Percentiles rank a stretch among this genome's conserved stretches.
phyloP scores from a whole-genome alignment of 2,797 vertebrate genomes.

The Taeniopygia guttata region DNA sequence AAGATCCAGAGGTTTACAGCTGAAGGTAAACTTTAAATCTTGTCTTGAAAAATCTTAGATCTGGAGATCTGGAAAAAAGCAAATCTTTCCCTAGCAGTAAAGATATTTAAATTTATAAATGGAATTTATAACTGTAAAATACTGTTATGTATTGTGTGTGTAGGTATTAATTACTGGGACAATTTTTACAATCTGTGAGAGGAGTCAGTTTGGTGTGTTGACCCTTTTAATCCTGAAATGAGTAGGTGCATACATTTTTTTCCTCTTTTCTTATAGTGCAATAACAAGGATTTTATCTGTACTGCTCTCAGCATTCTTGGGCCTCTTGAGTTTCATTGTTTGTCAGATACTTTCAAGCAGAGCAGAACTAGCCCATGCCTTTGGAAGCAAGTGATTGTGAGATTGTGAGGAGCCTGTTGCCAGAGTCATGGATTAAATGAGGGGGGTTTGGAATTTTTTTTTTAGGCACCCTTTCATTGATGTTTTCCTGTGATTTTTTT shows the following conservation, averaged over 20 bases:
- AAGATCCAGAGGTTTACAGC: background rate
- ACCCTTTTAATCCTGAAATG: background rate
- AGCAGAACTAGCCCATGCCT: background rate
- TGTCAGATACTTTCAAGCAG: background rate
- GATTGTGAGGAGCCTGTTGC: background rate
- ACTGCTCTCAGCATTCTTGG: background rate
- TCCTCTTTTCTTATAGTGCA: background rate
- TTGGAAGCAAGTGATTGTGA: background rate
- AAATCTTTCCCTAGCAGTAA: background rate
- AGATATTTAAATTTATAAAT: background rate
- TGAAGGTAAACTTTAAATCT: background rate
- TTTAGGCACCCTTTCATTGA: background rate
- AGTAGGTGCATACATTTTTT: background rate
- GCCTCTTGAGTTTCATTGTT: background rate
- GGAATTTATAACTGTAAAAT: background rate
- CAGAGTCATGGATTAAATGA: background rate
- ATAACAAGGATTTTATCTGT: background rate
- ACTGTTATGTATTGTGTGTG: fast-evolving
- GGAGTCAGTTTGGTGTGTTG: background rate
- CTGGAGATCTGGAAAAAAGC: background rate
- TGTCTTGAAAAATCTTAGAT: background rate
- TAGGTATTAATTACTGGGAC: background rate
- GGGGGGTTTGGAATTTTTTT: fast-evolving
- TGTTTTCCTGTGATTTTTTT: background rate
- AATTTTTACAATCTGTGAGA: background rate